These are phyloP conservation scores for Drosophila leonis DNA, from an alignment of 2,888 invertebrate species.

Conservation along the genomic window DNA sequence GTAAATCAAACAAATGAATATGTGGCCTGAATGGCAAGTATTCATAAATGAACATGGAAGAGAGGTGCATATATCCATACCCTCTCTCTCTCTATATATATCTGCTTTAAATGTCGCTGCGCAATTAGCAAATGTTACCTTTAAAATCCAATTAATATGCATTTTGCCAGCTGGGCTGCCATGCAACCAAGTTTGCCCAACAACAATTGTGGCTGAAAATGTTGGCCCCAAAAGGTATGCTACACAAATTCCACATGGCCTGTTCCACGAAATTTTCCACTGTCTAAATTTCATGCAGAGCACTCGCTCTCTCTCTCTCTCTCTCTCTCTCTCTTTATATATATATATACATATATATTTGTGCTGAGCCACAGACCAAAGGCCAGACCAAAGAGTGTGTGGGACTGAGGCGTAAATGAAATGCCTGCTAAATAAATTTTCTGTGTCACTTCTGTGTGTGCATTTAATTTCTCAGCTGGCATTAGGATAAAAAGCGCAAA, in stretches of 20 bases:
- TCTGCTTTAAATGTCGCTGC: background rate
- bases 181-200: conserved; percentile 18
- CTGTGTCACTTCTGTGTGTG: conserved; percentile 68
- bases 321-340: background rate
- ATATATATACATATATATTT: conserved; percentile 5
- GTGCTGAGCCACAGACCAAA: conserved; percentile 27
- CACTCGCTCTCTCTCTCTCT: background rate
- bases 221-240: conserved; percentile 47
- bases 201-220: conserved; percentile 20
- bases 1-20: background rate
- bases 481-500: conserved; percentile 41
- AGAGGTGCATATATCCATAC: too few relatives aligned
- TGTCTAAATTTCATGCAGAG: conserved; percentile 31
- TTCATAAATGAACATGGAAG: background rate
- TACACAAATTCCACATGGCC: conserved; percentile 31
- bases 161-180: conserved; percentile 34
- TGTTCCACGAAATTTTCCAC: conserved; percentile 24
- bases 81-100: background rate
- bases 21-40: background rate
- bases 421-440: conserved; percentile 71
- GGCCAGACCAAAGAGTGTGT: background rate
- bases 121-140: conserved; percentile 21
- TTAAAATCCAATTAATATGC: conserved; percentile 45
- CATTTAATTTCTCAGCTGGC: conserved; percentile 73
- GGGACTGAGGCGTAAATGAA: conserved; percentile 50